Percentiles rank a stretch among this genome's conserved stretches.
These are phyloP conservation scores for Allygus modestus DNA, from an alignment of 2,888 invertebrate genomes.

Conservation along the genomic window DNA sequence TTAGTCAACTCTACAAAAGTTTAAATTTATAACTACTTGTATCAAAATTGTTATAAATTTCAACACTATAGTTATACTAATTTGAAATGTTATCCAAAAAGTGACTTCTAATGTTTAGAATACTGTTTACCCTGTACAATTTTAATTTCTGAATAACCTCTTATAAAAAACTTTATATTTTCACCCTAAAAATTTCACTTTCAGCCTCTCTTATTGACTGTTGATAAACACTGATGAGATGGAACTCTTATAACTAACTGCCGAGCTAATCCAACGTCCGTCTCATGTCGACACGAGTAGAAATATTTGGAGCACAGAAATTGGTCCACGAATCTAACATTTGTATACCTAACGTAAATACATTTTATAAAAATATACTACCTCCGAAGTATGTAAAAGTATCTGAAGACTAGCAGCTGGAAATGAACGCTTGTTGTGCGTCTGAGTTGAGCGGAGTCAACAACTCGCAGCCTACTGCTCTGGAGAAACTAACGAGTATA, in stretches of 20 bases:
- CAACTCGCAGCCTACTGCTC: neutral
- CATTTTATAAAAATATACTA: constrained; percentile 54
- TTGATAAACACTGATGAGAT: neutral
- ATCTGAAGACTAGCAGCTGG: neutral
- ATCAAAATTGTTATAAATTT: too few species aligned
- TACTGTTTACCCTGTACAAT: constrained; percentile 11
- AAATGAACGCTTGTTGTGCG: constrained; percentile 45
- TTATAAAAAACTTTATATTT: neutral
- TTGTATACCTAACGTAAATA: constrained; percentile 30
- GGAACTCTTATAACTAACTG: neutral
- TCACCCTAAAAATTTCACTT: neutral
- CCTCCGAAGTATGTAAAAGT: constrained; percentile 27
- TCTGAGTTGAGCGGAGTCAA: neutral
- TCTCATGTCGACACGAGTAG: neutral
- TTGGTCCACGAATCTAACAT: constrained; percentile 43
- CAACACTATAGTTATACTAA: too few species aligned
- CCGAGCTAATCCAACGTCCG: neutral
- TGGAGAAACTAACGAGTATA: neutral
- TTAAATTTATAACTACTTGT: too few species aligned
- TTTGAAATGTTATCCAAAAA: neutral
- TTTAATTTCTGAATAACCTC: neutral
- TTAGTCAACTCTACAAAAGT: too few species aligned
- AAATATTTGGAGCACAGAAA: constrained; percentile 16
- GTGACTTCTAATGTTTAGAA: constrained; percentile 7
- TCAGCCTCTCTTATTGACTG: too few species aligned